phyloP scores from a whole-genome alignment of 2,113 vertebrate species.

The Atrichornis clamosus region DNA sequence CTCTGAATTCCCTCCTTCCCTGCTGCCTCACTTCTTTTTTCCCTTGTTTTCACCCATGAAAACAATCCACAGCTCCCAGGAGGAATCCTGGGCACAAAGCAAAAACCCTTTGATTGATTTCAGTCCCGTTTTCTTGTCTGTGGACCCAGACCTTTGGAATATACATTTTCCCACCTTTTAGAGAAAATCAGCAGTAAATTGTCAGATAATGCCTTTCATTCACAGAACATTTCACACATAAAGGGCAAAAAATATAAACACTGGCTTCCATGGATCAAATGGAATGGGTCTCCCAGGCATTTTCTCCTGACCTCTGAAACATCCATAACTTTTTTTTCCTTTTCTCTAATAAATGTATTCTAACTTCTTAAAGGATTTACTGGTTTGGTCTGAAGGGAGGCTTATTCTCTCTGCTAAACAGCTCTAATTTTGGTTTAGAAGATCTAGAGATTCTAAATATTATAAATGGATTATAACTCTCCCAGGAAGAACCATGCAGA shows the following conservation, averaged over 20 bases:
- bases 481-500: background rate
- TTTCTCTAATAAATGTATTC: background rate
- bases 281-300: constrained; percentile 24
- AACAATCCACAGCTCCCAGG: background rate
- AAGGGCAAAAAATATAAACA: constrained; percentile 42
- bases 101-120: background rate
- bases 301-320: constrained; percentile 15
- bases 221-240: constrained; percentile 46
- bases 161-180: background rate
- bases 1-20: background rate
- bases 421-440: background rate
- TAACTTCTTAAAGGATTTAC: constrained; percentile 4
- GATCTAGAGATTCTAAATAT: background rate
- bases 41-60: background rate
- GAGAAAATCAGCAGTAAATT: constrained; percentile 36
- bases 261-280: constrained; percentile 28
- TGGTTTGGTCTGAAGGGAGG: background rate
- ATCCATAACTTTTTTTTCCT: background rate
- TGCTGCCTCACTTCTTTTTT: background rate
- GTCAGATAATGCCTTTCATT: constrained; percentile 56
- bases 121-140: background rate
- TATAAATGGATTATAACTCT: background rate
- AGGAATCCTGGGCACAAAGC: background rate
- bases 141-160: background rate
- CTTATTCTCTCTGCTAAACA: background rate